These are phyloP conservation scores for Manis pentadactyla DNA, from an alignment of 2,797 vertebrate species.

Conservation along the genomic window DNA sequence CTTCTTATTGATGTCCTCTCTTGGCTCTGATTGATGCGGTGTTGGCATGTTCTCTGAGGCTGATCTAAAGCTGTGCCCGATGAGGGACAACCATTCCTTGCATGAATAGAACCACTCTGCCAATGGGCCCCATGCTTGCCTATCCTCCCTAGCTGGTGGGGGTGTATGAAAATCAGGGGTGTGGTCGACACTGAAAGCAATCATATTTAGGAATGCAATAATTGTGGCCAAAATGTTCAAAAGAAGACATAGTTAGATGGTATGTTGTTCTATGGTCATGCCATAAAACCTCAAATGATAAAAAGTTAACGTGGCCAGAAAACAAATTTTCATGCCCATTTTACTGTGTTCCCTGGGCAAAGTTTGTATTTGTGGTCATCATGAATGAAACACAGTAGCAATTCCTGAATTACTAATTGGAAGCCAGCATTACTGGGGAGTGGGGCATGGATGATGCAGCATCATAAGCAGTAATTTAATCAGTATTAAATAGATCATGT, in stretches of 20 bases:
- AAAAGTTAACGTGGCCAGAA: background rate
- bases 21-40: background rate
- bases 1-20: background rate
- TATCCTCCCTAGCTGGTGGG: background rate
- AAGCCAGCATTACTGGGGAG: background rate
- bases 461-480: background rate
- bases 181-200: background rate
- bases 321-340: slow-evolving; percentile 2
- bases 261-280: background rate
- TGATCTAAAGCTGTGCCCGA: background rate
- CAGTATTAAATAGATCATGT: background rate
- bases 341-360: background rate
- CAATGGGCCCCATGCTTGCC: background rate
- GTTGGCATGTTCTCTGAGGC: background rate
- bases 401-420: background rate
- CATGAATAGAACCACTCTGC: background rate
- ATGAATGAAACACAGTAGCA: background rate
- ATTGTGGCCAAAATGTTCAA: background rate
- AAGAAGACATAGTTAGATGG: background rate
- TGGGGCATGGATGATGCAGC: background rate
- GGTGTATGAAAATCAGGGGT: background rate
- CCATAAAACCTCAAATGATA: background rate
- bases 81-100: background rate
- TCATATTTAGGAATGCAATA: background rate
- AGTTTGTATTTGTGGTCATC: background rate